phyloP scores from a whole-genome alignment of 2,797 vertebrate species.

The Lagodon rhomboides region DNA sequence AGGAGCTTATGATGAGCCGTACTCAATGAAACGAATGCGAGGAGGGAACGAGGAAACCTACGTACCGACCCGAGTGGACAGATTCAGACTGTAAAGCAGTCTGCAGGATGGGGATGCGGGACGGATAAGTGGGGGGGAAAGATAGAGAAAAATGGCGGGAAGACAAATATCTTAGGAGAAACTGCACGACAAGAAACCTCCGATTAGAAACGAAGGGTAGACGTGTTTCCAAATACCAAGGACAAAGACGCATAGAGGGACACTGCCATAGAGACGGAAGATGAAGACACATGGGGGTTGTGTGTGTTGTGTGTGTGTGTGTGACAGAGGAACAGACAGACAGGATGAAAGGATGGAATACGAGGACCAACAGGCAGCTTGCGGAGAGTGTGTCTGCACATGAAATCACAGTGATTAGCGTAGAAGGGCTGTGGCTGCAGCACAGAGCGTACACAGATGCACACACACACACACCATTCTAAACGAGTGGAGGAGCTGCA shows the following conservation, averaged over 20 bases:
- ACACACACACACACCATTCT: conserved; percentile 10
- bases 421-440: conserved; percentile 34
- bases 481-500: conserved; percentile 45
- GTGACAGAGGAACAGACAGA: conserved; percentile 7
- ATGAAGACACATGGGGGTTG: neutral
- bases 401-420: conserved; percentile 48
- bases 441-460: conserved; percentile 6
- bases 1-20: conserved; percentile 5
- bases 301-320: conserved; percentile 12
- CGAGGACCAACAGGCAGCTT: neutral
- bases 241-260: neutral
- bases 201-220: neutral
- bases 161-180: neutral
- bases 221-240: neutral
- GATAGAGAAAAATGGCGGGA: neutral
- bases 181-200: neutral
- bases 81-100: conserved; percentile 8
- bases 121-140: neutral
- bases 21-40: neutral
- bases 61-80: neutral
- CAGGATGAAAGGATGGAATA: conserved; percentile 3
- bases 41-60: neutral
- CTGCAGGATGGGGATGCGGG: neutral
- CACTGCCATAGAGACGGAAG: neutral
- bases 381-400: conserved; percentile 6